These are phyloP conservation scores for Epizoanthus stellaris DNA, from an alignment of 92 coral and sea anemone species.

Conservation along the genomic window DNA sequence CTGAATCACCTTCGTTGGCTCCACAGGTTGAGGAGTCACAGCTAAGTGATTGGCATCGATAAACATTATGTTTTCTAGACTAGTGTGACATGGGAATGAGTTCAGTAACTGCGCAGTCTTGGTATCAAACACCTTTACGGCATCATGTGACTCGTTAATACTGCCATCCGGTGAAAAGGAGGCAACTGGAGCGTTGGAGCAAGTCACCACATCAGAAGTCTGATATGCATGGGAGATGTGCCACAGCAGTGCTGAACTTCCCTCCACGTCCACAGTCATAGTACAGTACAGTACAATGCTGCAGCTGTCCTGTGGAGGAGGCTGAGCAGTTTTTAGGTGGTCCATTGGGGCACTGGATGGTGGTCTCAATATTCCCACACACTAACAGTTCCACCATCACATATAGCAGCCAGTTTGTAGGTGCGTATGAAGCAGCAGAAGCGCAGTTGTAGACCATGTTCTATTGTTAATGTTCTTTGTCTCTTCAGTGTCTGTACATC, in stretches of 20 bases:
- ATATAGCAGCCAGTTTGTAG: background rate
- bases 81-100: background rate
- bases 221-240: background rate
- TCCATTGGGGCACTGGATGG: background rate
- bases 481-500: background rate
- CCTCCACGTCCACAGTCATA: background rate
- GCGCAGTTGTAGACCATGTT: background rate
- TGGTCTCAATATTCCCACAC: background rate
- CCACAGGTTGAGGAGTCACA: background rate
- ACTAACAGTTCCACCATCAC: background rate
- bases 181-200: background rate
- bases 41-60: background rate
- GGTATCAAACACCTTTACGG: background rate
- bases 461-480: background rate
- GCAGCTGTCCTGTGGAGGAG: background rate
- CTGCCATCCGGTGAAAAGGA: background rate
- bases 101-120: background rate
- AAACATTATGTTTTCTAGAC: background rate
- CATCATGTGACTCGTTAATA: background rate
- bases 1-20: background rate
- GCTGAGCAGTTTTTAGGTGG: background rate
- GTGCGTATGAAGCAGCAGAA: background rate
- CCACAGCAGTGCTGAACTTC: background rate
- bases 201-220: too few relatives aligned
- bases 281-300: too few relatives aligned